Evolutionary conservation across 2,113 vertebrate species (phyloP), one percentile per base, ranked within the genome.

Genomic region (Carassius gibelio): DNA sequence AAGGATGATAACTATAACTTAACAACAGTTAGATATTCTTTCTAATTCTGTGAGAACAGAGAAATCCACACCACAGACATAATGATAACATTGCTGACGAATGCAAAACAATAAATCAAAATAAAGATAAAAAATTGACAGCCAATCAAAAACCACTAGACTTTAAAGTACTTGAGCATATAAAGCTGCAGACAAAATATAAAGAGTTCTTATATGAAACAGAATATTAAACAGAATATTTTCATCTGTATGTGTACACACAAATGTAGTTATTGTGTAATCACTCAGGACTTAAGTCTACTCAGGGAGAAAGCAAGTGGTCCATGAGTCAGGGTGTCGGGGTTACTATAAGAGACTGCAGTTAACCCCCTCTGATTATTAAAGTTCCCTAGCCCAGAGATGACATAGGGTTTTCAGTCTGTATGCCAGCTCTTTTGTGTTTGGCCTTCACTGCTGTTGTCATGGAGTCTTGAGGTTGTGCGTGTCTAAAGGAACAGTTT

Each of bases 351-450:
- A 48, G 15, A 68, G 86, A 79, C 59, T 83, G 71, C 86, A 86
- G 68, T 89, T 89, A 38, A 85, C 84, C 74, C 71, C 68, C 74
- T 69, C 15, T 61, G 83, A 81, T 82, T 88, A 72, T 86, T 62
- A 85, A 75, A 84, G 79, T 83, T 86, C 50, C 52, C 15, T 45
- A 38, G 75, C 42, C 80, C 9, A 72, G 30, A 83, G 75, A 48
- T n/a, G n/a, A 57, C n/a, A 10, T 19, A 17, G 17, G n/a, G 21
- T 82, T 45, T 76, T 75, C 64, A 50, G 23, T 55, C 75, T 71
- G 69, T 78, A 78, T 38, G 30, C 23, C 13, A 15, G 3, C 17
- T 69, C 34, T 79, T 77, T 75, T 88, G 72, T 84, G 17, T 62
- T 79, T 85, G 68, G 72, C 57, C 59, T 78, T 81, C 72, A 8